These are phyloP conservation scores for Ormia ochracea DNA, from an alignment of 2,888 invertebrate species.

Conservation along the genomic window DNA sequence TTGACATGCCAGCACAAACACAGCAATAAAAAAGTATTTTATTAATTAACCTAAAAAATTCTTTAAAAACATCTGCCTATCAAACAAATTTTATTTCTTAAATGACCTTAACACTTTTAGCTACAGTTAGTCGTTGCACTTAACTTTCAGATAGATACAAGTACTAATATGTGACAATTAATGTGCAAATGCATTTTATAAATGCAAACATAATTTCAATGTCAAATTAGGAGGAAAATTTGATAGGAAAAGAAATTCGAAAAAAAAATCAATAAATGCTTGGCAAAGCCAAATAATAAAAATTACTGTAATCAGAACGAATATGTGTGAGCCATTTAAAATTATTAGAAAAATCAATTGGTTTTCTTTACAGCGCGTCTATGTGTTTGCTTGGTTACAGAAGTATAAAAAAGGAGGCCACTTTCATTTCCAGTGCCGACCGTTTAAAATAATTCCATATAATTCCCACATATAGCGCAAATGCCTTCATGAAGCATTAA, in stretches of 20 bases:
- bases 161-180: not conserved
- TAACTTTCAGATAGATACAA: not conserved
- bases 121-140: not conserved
- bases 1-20: not conserved
- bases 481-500: too few relatives aligned
- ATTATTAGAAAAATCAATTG: too few relatives aligned
- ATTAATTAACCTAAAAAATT: too few relatives aligned
- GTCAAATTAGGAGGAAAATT: not conserved
- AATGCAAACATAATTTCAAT: not conserved
- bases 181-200: not conserved
- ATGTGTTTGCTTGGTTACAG: not conserved
- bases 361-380: not conserved
- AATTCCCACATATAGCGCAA: too few relatives aligned
- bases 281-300: not conserved
- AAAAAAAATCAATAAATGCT: conserved; percentile 4
- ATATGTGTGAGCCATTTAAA: too few relatives aligned
- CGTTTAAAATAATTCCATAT: too few relatives aligned
- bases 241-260: not conserved
- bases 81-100: not conserved
- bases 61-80: not conserved
- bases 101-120: not conserved
- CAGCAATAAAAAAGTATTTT: not conserved
- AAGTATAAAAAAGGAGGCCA: not conserved
- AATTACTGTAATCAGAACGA: not conserved
- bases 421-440: not conserved